These are phyloP conservation scores for Steromphala cineraria DNA, from an alignment of 2,888 invertebrate genomes.

Conservation along the genomic window DNA sequence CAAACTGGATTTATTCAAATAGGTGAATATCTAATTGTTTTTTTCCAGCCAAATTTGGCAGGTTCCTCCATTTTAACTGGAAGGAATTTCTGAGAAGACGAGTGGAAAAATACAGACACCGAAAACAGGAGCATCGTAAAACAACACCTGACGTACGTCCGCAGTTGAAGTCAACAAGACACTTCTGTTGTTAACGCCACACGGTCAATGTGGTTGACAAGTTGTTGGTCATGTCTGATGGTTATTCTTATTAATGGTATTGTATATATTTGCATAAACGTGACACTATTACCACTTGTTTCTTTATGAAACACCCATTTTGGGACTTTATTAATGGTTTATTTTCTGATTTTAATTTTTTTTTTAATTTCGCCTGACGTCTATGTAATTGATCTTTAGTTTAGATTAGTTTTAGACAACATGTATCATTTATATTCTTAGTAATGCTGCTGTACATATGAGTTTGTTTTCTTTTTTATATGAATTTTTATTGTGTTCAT, in stretches of 20 bases:
- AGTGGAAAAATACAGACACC: background rate
- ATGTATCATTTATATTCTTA: constrained; percentile 2
- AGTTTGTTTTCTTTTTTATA: background rate
- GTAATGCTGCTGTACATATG: background rate
- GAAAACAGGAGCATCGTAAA: too few species aligned
- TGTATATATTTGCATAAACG: constrained; percentile 10
- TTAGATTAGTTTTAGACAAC: constrained; percentile 6
- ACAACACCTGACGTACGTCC: background rate
- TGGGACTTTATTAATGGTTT: constrained; percentile 8
- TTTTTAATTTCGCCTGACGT: background rate
- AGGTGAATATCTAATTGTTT: background rate
- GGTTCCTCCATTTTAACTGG: constrained; percentile 23
- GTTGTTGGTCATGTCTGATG: background rate
- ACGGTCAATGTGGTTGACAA: too few species aligned
- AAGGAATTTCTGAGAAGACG: constrained; percentile 20
- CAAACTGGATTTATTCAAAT: background rate
- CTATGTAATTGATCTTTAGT: constrained; percentile 5
- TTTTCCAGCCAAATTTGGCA: constrained; percentile 15
- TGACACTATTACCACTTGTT: background rate
- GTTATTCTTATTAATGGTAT: constrained; percentile 7
- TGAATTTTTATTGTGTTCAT: constrained; percentile 18
- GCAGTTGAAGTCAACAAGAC: background rate
- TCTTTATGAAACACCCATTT: constrained; percentile 12
- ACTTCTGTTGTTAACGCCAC: background rate
- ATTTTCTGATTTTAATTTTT: background rate